These are phyloP conservation scores for Morpho achilles DNA, from an alignment of 2,888 invertebrate species.

Conservation along the genomic window DNA sequence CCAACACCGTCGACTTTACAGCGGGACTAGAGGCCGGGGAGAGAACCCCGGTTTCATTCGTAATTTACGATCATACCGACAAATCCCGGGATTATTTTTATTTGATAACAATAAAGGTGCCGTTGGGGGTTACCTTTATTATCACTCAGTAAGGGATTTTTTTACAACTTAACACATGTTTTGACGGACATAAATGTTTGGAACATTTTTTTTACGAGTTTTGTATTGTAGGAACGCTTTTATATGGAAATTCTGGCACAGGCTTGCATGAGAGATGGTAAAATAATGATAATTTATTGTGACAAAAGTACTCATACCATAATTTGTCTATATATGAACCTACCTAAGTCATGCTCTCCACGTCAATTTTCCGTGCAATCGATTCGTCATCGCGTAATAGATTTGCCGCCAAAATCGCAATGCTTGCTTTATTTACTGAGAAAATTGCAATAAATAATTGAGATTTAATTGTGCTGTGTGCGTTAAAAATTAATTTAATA, in stretches of 20 bases:
- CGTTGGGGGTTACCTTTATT: constrained; percentile 76
- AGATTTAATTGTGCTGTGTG: too few species aligned
- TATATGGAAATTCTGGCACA: background rate
- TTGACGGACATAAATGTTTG: constrained; percentile 35
- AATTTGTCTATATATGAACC: too few species aligned
- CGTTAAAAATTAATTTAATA: too few species aligned
- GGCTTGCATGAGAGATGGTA: too few species aligned
- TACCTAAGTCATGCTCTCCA: too few species aligned
- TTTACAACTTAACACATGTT: constrained; percentile 72
- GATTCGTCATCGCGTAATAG: too few species aligned
- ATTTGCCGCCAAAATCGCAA: too few species aligned
- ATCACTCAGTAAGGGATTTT: constrained; percentile 70
- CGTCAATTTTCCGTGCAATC: too few species aligned
- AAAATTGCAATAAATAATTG: too few species aligned
- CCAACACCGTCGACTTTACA: constrained; percentile 35
- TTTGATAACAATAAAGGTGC: constrained; percentile 78
- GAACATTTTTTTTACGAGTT: constrained; percentile 4
- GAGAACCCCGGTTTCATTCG: constrained; percentile 63
- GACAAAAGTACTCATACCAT: too few species aligned
- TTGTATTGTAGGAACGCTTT: background rate
- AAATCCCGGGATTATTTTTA: constrained; percentile 78
- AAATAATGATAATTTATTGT: too few species aligned
- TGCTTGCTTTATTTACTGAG: too few species aligned
- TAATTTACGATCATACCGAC: constrained; percentile 78
- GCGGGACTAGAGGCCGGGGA: constrained; percentile 24